Percentiles rank a stretch among this genome's conserved stretches.
These are phyloP conservation scores for Entomobrya proxima DNA, from an alignment of 2,888 invertebrate species.

Conservation along the genomic window DNA sequence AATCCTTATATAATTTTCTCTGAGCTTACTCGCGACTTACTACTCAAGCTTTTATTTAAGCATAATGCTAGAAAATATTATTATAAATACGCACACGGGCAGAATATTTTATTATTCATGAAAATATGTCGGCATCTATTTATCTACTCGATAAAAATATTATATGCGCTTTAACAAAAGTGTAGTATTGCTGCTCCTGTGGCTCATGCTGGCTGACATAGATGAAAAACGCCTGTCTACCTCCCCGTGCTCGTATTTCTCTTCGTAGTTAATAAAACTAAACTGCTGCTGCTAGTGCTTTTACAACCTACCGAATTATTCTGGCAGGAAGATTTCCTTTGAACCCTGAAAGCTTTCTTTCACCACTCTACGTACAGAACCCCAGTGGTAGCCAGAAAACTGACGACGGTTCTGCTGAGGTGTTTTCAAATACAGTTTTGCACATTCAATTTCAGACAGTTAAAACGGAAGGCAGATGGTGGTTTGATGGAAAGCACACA, in stretches of 20 bases:
- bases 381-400: neutral
- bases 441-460: neutral
- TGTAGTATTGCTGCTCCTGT: too few relatives aligned
- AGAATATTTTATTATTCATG: constrained; percentile 12
- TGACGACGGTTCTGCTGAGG: too few relatives aligned
- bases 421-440: neutral
- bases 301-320: neutral
- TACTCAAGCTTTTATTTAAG: constrained; percentile 46
- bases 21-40: neutral
- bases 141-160: neutral
- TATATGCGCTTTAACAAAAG: too few relatives aligned
- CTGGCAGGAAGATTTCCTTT: constrained; percentile 1
- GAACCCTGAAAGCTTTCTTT: constrained; percentile 1
- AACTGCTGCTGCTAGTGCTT: neutral
- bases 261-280: neutral
- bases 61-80: constrained; percentile 6
- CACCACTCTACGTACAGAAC: too few relatives aligned
- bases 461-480: neutral
- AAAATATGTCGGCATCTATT: constrained; percentile 15
- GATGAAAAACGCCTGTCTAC: neutral
- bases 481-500: neutral
- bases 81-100: neutral
- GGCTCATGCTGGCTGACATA: too few relatives aligned
- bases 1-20: neutral
- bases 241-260: neutral